A percentile compares a stretch with the other conserved stretches of the same genome.
Conservation (phyloP, 2,113 vertebrate genomes). For the Heliornis fulica region DNA sequence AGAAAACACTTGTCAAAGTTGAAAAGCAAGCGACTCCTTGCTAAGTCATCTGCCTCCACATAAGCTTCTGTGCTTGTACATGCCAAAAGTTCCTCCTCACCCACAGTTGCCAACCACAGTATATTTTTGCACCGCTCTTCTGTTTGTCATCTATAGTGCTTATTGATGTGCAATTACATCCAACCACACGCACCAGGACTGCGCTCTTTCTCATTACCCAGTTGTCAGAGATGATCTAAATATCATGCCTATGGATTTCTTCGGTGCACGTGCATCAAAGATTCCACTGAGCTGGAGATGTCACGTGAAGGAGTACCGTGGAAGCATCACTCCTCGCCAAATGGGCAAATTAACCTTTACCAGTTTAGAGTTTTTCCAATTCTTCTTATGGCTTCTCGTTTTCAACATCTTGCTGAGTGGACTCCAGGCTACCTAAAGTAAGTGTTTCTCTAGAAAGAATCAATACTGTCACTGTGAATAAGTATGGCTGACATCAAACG, state of each 20-base stretch:
- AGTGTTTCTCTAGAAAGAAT: neutral
- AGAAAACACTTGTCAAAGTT: slow-evolving; percentile 14
- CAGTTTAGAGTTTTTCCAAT: neutral
- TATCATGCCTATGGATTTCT: neutral
- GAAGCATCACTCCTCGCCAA: neutral
- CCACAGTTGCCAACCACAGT: slow-evolving; percentile 24
- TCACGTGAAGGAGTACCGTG: fast-evolving
- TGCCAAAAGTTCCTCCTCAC: slow-evolving; percentile 19
- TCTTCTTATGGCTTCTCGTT: neutral
- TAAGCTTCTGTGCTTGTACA: neutral
- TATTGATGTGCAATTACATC: neutral
- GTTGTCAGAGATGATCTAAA: neutral
- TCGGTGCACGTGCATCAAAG: neutral
- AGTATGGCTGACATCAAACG: neutral
- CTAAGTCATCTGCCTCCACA: slow-evolving; percentile 23
- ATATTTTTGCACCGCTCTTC: slow-evolving; percentile 1
- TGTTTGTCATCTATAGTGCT: neutral
- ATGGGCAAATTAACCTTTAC: neutral
- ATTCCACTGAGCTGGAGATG: neutral
- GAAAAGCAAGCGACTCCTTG: neutral
- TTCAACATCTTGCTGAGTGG: neutral
- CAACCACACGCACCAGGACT: neutral
- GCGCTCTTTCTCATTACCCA: neutral
- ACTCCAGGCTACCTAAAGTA: neutral
- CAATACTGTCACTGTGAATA: neutral